Percentiles rank a stretch among this genome's conserved stretches.
phyloP scores from a whole-genome alignment of 2,113 vertebrate genomes.

The Crotalus viridis region DNA sequence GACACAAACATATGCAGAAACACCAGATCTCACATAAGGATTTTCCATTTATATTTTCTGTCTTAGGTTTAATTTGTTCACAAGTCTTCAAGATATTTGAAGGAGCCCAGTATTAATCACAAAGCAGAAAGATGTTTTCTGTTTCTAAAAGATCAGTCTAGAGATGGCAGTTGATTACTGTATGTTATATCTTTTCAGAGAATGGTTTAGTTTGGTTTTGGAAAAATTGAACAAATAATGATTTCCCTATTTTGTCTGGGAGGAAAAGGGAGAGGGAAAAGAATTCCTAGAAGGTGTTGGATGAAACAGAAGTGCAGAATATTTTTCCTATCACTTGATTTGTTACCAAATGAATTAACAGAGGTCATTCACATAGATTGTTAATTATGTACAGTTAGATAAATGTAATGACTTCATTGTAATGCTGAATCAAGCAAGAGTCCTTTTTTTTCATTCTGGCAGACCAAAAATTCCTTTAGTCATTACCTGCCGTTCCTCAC shows the following conservation, averaged over 20 bases:
- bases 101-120: conserved; percentile 60
- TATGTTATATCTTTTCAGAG: conserved; percentile 49
- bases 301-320: not conserved
- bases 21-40: conserved; percentile 58
- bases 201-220: conserved; percentile 46
- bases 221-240: conserved; percentile 25
- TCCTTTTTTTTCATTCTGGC: not conserved
- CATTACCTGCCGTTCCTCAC: not conserved
- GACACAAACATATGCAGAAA: conserved; percentile 47
- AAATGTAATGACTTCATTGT: not conserved
- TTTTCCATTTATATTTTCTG: conserved; percentile 61
- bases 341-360: not conserved
- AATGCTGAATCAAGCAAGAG: not conserved
- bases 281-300: not conserved
- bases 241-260: conserved; percentile 15
- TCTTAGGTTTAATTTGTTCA: conserved; percentile 58
- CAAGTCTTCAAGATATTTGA: conserved; percentile 53
- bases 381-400: not conserved
- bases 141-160: conserved; percentile 45
- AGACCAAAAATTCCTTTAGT: not conserved
- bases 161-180: conserved; percentile 38
- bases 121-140: conserved; percentile 51
- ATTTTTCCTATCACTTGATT: not conserved
- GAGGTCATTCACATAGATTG: not conserved
- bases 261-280: too few species aligned